Evolutionary conservation across 2,888 invertebrate species (phyloP), one percentile per base, ranked within the genome.

Genomic region (Dysmachus trigonus): DNA sequence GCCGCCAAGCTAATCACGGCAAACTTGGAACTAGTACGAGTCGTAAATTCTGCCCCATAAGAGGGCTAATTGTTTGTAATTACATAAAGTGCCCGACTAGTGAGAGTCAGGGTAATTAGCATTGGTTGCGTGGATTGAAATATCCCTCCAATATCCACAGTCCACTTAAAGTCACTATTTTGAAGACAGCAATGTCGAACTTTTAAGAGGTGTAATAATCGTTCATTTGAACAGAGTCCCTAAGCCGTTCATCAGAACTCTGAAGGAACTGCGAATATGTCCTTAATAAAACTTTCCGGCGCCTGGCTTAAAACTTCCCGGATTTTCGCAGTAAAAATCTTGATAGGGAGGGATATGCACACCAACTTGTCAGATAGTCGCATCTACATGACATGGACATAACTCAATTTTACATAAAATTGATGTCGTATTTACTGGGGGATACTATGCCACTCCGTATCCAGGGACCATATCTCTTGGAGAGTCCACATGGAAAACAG

Each of bases 351-450:
- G 31, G 41, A 38, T 47, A 33, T 31, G 74, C 33, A 74, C 85
- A 71, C 15, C 71, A 74, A 85, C 73, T 85, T 85, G 85, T 85
- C 85, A 85, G 85, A 73, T 47, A 74, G 30, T 85, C 85, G 13
- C 33, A 51, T 41, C 35, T 85, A 85, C 74, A 74, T 85, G 74
- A 85, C 85, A 85, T 51, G 33, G 74, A 74, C 74, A 85, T 85
- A 85, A 85, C 85, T 85, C 85, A 85, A 85, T 85, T 85, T 85
- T 85, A 85, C 85, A 85, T 74, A 85, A 74, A 85, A 85, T 85
- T 85, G 85, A 85, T 74, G 85, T 72, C 85, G 41, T 51, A 73
- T 73, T 85, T 85, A 85, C 85, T 85, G 51, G 51, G 47, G 73
- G 51, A 41, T 83, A 83, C 83, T 83, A 41, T 72, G 72, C 83